These are phyloP conservation scores for Ia io DNA, from an alignment of 2,113 vertebrate genomes.

Conservation along the genomic window DNA sequence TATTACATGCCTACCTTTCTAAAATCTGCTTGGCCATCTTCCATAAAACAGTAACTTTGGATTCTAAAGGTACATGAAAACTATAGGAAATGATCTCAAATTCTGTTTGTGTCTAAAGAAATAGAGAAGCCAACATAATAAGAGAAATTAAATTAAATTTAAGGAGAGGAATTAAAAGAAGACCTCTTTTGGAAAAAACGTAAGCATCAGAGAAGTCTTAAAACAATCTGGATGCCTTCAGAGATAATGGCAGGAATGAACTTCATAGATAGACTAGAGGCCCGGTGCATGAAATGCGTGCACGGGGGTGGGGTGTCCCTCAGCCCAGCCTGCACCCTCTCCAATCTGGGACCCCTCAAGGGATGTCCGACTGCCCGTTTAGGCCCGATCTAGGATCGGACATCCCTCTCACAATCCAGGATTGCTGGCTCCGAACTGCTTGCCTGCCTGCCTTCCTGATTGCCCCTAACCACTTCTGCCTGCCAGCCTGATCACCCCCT, in stretches of 20 bases:
- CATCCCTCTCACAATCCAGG: too few relatives aligned
- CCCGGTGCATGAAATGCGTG: too few relatives aligned
- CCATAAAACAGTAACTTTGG: neutral
- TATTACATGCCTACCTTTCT: slow-evolving; percentile 12
- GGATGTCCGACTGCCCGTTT: too few relatives aligned
- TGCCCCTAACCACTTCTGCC: too few relatives aligned
- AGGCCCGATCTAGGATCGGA: too few relatives aligned
- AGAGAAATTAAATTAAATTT: slow-evolving; percentile 28
- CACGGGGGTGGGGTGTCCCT: too few relatives aligned
- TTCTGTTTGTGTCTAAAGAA: slow-evolving; percentile 34
- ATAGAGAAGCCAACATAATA: neutral
- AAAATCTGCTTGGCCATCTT: slow-evolving; percentile 6
- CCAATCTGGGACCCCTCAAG: too few relatives aligned
- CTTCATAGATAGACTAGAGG: neutral
- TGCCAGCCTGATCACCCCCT: too few relatives aligned
- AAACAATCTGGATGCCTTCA: slow-evolving; percentile 12
- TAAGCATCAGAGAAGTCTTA: neutral
- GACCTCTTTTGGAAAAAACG: neutral
- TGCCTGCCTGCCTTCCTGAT: too few relatives aligned
- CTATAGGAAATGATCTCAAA: neutral
- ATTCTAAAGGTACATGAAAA: slow-evolving; percentile 46
- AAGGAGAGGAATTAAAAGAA: slow-evolving; percentile 25
- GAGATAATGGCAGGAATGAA: neutral
- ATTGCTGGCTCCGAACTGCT: too few relatives aligned
- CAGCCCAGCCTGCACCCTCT: too few relatives aligned